Conservation (phyloP, 92 coral and sea anemone genomes). For the Galaxea fascicularis region DNA sequence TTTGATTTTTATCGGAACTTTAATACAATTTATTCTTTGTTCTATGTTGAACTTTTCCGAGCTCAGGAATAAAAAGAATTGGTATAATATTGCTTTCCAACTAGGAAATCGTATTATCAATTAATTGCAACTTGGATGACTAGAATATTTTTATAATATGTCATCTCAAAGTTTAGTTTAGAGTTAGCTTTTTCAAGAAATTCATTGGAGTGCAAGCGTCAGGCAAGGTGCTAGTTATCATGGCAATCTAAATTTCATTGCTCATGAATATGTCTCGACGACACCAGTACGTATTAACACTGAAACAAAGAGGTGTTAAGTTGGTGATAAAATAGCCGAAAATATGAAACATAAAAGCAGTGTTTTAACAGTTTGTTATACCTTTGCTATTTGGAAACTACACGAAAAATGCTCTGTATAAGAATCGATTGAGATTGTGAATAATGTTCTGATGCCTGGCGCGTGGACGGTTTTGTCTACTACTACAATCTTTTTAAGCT, state of each 20-base stretch:
- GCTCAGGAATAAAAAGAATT: neutral
- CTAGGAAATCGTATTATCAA: neutral
- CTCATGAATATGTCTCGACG: no score
- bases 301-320: no score
- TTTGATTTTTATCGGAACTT: slow-evolving; percentile 1
- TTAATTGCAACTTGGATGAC: neutral
- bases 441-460: slow-evolving; percentile 15
- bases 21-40: neutral
- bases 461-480: neutral
- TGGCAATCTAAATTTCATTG: no score
- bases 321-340: no score
- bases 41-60: neutral
- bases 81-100: neutral
- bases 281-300: no score
- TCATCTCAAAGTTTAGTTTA: neutral
- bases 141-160: neutral
- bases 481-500: neutral
- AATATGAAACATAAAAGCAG: no score
- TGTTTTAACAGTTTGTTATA: no score
- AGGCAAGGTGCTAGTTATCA: no score
- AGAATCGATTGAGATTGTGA: neutral
- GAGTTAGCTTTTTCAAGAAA: no score
- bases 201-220: no score
- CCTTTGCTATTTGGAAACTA: no score
- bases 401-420: neutral